Evolutionary conservation across 2,888 invertebrate species (phyloP).

Genomic region (Calameuta pallipes): DNA sequence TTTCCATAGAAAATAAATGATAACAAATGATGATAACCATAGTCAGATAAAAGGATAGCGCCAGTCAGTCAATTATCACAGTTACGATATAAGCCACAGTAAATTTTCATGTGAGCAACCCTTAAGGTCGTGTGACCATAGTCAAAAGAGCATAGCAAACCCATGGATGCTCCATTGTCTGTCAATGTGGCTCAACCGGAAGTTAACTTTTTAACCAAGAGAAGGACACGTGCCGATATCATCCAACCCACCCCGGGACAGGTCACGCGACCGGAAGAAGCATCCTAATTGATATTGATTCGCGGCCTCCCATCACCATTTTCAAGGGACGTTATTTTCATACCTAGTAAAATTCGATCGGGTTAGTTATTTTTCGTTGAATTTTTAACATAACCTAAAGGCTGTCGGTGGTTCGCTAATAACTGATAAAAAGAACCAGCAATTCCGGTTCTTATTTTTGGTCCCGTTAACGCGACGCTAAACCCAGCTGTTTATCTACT

Average conservation of each 20-base stretch:
- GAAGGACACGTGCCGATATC: slow-evolving; percentile 56
- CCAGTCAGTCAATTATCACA: background rate
- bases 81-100: background rate
- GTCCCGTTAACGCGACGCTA: background rate
- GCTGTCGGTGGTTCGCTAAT: background rate
- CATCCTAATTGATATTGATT: slow-evolving; percentile 66
- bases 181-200: slow-evolving; percentile 28
- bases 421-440: background rate
- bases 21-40: slow-evolving; percentile 13
- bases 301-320: background rate
- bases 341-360: background rate
- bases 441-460: background rate
- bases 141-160: slow-evolving; percentile 20
- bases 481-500: background rate
- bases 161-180: slow-evolving; percentile 26
- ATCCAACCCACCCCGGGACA: slow-evolving; percentile 30
- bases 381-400: background rate
- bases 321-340: background rate
- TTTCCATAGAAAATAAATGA: slow-evolving; percentile 20
- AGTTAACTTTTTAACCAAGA: slow-evolving; percentile 46
- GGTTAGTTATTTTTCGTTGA: background rate
- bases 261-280: slow-evolving; percentile 64
- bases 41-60: background rate
- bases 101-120: slow-evolving; percentile 27
- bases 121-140: slow-evolving; percentile 45